phyloP scores from a whole-genome alignment of 2,888 invertebrate species.

The Platycheirus rosarum region DNA sequence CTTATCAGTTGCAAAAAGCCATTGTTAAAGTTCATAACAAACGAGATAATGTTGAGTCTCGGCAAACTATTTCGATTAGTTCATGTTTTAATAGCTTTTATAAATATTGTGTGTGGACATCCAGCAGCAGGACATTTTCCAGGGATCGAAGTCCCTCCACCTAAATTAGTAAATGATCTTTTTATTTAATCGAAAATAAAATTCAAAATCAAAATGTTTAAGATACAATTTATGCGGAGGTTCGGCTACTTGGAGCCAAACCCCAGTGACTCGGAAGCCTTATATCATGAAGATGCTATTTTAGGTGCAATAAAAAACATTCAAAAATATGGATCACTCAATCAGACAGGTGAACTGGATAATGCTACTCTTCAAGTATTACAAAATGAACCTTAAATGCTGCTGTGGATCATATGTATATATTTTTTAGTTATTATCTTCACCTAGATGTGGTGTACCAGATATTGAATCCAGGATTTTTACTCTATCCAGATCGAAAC shows the following conservation, averaged over 20 bases:
- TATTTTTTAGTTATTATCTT: conserved; percentile 85
- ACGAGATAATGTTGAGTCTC: conserved; percentile 41
- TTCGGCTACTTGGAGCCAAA: conserved; percentile 87
- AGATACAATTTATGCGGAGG: conserved; percentile 87
- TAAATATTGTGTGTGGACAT: conserved; percentile 11
- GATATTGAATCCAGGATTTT: conserved; percentile 84
- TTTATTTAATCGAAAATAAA: not conserved
- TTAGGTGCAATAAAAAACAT: conserved; percentile 86
- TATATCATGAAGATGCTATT: conserved; percentile 86
- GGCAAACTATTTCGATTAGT: not conserved
- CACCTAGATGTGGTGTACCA: conserved; percentile 88
- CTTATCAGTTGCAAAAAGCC: conserved; percentile 66
- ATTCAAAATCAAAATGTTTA: not conserved
- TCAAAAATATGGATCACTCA: conserved; percentile 88
- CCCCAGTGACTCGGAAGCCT: conserved; percentile 84
- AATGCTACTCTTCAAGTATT: conserved; percentile 85
- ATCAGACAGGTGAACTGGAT: conserved; percentile 87
- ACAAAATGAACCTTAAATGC: too few species aligned
- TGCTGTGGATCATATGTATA: conserved; percentile 7
- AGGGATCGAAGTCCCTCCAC: conserved; percentile 76
- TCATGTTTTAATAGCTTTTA: conserved; percentile 18
- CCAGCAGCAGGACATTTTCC: conserved; percentile 34
- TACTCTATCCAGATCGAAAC: conserved; percentile 81
- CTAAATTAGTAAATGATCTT: conserved; percentile 75
- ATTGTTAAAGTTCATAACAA: conserved; percentile 37